These are phyloP conservation scores for Aythya baeri DNA, from an alignment of 2,113 vertebrate species.

Conservation along the genomic window DNA sequence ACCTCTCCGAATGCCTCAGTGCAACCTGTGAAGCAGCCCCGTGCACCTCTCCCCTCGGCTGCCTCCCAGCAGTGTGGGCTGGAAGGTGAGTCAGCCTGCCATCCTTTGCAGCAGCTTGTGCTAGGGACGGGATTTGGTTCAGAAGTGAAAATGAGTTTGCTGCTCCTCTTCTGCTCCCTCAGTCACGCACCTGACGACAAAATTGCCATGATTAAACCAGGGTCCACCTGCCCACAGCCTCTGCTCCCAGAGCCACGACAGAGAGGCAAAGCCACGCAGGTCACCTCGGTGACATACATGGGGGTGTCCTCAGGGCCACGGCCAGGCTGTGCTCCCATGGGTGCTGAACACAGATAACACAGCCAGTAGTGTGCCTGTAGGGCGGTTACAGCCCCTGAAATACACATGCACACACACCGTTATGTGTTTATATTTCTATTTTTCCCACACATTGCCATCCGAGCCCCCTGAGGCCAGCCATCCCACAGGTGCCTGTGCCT, in stretches of 20 bases:
- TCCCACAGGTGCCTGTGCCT: accelerated
- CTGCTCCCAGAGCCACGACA: accelerated
- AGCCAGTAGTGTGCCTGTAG: accelerated
- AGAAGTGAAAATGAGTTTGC: not conserved
- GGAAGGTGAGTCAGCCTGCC: not conserved
- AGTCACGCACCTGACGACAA: not conserved
- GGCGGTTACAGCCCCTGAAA: not conserved
- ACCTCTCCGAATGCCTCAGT: not conserved
- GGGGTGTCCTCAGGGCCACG: not conserved
- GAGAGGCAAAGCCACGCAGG: not conserved
- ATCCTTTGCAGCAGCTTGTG: not conserved
- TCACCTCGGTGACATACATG: accelerated
- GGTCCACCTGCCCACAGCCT: not conserved
- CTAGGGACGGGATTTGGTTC: not conserved
- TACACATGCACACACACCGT: no score
- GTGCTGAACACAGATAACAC: accelerated
- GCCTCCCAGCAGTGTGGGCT: not conserved
- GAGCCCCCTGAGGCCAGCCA: not conserved
- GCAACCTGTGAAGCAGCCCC: not conserved
- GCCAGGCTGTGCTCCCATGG: not conserved
- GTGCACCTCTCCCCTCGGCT: not conserved
- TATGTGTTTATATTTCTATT: no score
- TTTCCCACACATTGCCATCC: not conserved
- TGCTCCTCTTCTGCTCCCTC: not conserved
- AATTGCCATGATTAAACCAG: not conserved